Conservation (phyloP, 2,797 vertebrate species). For the Hafferia zeledoni region DNA sequence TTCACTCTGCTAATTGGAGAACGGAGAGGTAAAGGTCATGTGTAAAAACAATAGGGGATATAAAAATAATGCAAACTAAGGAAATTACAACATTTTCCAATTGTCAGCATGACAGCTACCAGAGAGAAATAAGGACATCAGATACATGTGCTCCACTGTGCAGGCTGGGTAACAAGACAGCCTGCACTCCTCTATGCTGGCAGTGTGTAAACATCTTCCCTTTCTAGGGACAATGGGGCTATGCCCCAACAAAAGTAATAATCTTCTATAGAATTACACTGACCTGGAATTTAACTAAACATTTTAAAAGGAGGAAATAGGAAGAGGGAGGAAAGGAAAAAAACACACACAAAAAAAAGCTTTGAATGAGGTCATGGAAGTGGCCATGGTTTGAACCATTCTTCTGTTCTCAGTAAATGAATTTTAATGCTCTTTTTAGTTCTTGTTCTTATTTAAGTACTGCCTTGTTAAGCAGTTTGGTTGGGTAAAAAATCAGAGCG, state of each 20-base stretch:
- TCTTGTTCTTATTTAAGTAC: background rate
- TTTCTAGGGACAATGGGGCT: background rate
- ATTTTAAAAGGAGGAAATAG: background rate
- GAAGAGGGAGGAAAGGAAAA: background rate
- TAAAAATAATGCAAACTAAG: constrained; percentile 70
- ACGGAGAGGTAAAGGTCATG: constrained; percentile 60
- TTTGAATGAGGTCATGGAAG: constrained; percentile 5
- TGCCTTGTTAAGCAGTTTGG: background rate
- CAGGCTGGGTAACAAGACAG: constrained; percentile 57
- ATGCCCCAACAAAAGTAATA: constrained; percentile 32
- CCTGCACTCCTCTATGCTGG: background rate
- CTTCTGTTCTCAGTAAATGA: background rate
- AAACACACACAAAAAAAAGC: background rate
- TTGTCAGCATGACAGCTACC: constrained; percentile 63
- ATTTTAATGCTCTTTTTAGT: background rate
- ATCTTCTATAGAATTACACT: background rate
- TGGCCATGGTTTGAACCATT: background rate
- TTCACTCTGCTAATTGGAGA: constrained; percentile 69
- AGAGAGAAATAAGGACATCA: constrained; percentile 58
- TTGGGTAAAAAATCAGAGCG: background rate
- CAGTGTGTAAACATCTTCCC: background rate
- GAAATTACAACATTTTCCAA: constrained; percentile 69
- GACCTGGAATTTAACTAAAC: background rate
- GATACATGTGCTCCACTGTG: constrained; percentile 48
- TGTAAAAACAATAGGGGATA: constrained; percentile 69